Percentiles rank a stretch among this genome's conserved stretches.
phyloP scores from a whole-genome alignment of 1,140 invertebrate species.

The Hyles euphorbiae region DNA sequence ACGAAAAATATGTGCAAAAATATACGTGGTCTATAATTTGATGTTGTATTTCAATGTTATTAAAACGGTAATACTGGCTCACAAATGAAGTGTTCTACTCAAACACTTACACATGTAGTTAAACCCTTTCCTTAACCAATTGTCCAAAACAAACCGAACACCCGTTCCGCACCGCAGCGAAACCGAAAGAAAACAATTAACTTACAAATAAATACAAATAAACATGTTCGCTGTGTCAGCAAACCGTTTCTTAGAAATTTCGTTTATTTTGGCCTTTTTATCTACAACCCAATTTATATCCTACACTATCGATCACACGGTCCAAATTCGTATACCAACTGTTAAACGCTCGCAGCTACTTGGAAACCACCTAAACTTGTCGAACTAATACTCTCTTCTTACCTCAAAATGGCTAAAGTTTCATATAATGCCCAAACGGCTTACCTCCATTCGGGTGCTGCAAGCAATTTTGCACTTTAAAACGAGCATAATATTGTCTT shows the following conservation, averaged over 20 bases:
- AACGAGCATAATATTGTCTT: not conserved
- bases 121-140: no score
- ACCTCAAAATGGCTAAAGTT: slow-evolving; percentile 62
- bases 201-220: slow-evolving; percentile 26
- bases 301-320: slow-evolving; percentile 11
- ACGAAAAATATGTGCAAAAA: no score
- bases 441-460: slow-evolving; percentile 6
- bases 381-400: slow-evolving; percentile 63
- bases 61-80: no score
- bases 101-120: no score
- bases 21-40: no score
- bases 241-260: slow-evolving; percentile 19
- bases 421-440: slow-evolving; percentile 18
- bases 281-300: slow-evolving; percentile 5
- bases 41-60: no score
- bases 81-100: no score
- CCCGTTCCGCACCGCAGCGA: not conserved
- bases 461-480: slow-evolving; percentile 18
- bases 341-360: slow-evolving; percentile 38
- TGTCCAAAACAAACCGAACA: no score
- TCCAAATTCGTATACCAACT: slow-evolving; percentile 9
- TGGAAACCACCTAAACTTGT: slow-evolving; percentile 55
- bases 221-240: slow-evolving; percentile 24
- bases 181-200: slow-evolving; percentile 16
- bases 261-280: slow-evolving; percentile 14